phyloP scores from a whole-genome alignment of 2,888 invertebrate species.

The Saturnia japonica region DNA sequence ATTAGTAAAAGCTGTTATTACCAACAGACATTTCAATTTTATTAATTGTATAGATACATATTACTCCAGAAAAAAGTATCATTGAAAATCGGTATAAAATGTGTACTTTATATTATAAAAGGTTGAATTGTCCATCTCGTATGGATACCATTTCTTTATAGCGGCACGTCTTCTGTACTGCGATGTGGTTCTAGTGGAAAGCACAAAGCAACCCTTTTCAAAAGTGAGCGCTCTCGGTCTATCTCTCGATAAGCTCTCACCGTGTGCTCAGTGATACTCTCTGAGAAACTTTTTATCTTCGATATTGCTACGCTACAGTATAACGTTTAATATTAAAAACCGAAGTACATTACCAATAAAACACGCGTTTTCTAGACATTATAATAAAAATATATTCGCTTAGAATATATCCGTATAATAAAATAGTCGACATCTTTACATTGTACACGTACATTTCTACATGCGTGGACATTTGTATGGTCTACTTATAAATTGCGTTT shows the following conservation, averaged over 20 bases:
- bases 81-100: background rate
- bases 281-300: constrained; percentile 10
- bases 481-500: too few relatives aligned
- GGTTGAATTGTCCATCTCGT: background rate
- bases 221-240: constrained; percentile 64
- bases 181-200: constrained; percentile 63
- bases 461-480: too few relatives aligned
- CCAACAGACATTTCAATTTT: too few relatives aligned
- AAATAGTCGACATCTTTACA: too few relatives aligned
- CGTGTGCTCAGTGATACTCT: constrained; percentile 32
- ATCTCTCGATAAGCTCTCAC: constrained; percentile 69
- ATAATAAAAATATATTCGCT: background rate
- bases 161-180: constrained; percentile 43
- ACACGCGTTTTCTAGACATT: background rate
- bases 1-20: too few relatives aligned
- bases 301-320: background rate
- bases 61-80: too few relatives aligned
- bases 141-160: constrained; percentile 9
- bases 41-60: too few relatives aligned
- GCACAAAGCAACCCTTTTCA: constrained; percentile 72
- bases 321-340: background rate
- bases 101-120: background rate
- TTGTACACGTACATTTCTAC: too few relatives aligned
- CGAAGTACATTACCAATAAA: too few relatives aligned
- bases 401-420: too few relatives aligned